Conservation (phyloP, 1,140 invertebrate genomes). For the Cherax quadricarinatus region DNA sequence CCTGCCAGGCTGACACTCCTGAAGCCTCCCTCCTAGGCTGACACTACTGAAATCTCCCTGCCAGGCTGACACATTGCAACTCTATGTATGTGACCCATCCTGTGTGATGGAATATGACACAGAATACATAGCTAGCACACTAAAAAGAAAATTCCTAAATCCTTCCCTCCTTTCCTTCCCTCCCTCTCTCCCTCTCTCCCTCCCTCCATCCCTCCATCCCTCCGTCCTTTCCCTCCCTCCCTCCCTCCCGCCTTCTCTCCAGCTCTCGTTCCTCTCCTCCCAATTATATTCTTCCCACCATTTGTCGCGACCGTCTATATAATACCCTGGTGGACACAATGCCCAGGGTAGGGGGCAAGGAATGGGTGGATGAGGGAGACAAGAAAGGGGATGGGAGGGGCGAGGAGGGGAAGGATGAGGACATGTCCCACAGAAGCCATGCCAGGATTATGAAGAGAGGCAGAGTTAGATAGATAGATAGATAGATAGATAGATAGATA, state of each 20-base stretch:
- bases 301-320: not conserved
- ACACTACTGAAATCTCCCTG: too few relatives aligned
- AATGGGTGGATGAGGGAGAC: slow-evolving; percentile 29
- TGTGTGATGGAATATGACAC: too few relatives aligned
- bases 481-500: too few relatives aligned
- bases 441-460: too few relatives aligned
- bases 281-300: not conserved
- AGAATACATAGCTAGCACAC: too few relatives aligned
- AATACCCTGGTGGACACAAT: not conserved
- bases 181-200: slow-evolving; percentile 3
- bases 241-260: not conserved
- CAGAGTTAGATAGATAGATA: too few relatives aligned
- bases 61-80: too few relatives aligned
- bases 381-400: slow-evolving; percentile 16
- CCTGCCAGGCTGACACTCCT: too few relatives aligned
- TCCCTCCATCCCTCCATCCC: not conserved
- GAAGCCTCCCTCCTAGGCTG: too few relatives aligned
- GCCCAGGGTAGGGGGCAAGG: not conserved
- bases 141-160: too few relatives aligned
- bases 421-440: too few relatives aligned
- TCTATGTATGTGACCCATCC: too few relatives aligned
- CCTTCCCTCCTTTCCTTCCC: not conserved
- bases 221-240: not conserved
- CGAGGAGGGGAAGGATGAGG: not conserved
- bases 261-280: not conserved